These are phyloP conservation scores for Sebastes oblongus DNA, from an alignment of 2,797 vertebrate species.

Conservation along the genomic window DNA sequence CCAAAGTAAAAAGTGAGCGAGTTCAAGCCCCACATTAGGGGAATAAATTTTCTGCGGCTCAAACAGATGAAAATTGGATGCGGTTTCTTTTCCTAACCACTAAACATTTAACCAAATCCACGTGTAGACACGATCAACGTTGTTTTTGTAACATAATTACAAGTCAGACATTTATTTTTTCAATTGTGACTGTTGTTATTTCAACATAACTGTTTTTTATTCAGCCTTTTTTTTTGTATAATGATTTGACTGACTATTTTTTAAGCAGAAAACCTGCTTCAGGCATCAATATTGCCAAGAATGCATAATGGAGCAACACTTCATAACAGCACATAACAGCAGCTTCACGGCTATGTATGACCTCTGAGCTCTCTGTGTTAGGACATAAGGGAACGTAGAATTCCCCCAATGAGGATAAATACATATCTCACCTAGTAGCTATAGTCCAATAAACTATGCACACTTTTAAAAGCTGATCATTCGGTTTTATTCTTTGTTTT, in stretches of 20 bases:
- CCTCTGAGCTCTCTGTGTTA: background rate
- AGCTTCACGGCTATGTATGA: background rate
- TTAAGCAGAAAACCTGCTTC: background rate
- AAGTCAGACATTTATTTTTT: background rate
- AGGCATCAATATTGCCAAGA: background rate
- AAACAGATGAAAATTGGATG: constrained; percentile 8
- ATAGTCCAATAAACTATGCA: background rate
- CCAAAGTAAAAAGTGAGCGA: background rate
- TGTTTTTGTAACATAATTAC: background rate
- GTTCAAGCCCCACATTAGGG: constrained; percentile 3
- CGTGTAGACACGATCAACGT: background rate
- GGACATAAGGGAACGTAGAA: background rate
- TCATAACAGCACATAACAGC: too few species aligned
- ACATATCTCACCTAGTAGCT: background rate
- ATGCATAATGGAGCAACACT: background rate
- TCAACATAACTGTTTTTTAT: background rate
- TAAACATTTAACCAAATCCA: background rate
- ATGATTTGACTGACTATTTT: background rate
- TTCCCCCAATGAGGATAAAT: background rate
- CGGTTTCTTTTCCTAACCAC: background rate
- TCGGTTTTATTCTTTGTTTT: background rate
- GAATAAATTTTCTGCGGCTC: constrained; percentile 6
- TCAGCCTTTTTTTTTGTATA: background rate
- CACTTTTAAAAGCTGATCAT: background rate
- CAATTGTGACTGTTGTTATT: background rate